A percentile compares a stretch with the other conserved stretches of the same genome.
phyloP scores from a whole-genome alignment of 1,140 invertebrate genomes.

The Triops longicaudatus region DNA sequence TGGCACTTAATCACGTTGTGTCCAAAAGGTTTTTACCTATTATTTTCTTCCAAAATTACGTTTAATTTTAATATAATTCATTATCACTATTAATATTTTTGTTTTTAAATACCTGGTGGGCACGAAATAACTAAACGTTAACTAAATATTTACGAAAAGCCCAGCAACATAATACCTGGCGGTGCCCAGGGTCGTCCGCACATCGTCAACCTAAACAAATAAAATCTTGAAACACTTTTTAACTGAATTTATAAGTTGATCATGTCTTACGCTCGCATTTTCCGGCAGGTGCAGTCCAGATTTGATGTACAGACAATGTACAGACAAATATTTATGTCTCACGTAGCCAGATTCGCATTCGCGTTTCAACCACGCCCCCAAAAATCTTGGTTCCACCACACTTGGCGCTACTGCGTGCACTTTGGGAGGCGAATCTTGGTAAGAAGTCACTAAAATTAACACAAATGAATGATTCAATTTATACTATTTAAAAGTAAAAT shows the following conservation, averaged over 20 bases:
- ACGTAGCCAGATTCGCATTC: constrained; percentile 39
- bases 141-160: constrained; percentile 44
- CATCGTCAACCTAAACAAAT: constrained; percentile 40
- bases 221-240: constrained; percentile 16
- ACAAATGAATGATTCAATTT: constrained; percentile 17
- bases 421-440: constrained; percentile 26
- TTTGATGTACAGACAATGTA: constrained; percentile 44
- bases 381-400: constrained; percentile 30
- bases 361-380: constrained; percentile 34
- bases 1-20: constrained; percentile 38
- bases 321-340: constrained; percentile 42
- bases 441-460: constrained; percentile 29
- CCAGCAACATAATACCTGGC: constrained; percentile 39
- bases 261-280: constrained; percentile 39
- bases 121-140: constrained; percentile 43
- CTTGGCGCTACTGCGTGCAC: constrained; percentile 24
- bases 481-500: not conserved
- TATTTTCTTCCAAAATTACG: not conserved
- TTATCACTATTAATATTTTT: constrained; percentile 4
- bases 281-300: constrained; percentile 48
- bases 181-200: constrained; percentile 38
- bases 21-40: constrained; percentile 32
- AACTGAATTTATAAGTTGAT: constrained; percentile 15
- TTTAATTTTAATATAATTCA: not conserved
- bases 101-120: constrained; percentile 39